Conservation (phyloP, 1,140 invertebrate species). For the Drosophila nigromelanica region DNA sequence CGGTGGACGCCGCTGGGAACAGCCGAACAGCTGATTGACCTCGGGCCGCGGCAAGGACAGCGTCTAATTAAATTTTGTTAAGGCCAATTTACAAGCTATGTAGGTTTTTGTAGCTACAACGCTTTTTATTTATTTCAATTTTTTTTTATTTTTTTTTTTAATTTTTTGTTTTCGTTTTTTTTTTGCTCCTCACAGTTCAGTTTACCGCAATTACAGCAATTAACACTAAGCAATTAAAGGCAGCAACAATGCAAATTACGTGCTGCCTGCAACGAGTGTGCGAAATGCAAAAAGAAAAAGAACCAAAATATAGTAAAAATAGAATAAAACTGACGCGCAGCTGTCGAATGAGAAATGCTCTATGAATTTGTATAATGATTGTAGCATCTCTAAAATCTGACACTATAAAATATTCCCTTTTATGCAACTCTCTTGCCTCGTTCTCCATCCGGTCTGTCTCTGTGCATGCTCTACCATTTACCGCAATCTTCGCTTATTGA, state of each 20-base stretch:
- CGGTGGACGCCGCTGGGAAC: background rate
- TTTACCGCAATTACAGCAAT: conserved; percentile 79
- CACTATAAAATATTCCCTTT: no score
- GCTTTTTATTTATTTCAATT: conserved; percentile 30
- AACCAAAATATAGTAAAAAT: conserved; percentile 28
- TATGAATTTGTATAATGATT: no score
- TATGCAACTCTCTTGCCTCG: no score
- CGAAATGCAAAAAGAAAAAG: conserved; percentile 17
- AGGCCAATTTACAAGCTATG: conserved; percentile 49
- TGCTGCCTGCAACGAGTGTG: conserved; percentile 61
- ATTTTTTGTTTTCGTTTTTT: no score
- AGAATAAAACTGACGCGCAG: background rate
- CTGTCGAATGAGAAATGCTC: conserved; percentile 1
- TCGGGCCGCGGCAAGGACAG: conserved; percentile 55
- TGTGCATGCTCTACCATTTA: no score
- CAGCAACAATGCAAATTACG: conserved; percentile 81
- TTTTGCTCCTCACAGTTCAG: conserved; percentile 58
- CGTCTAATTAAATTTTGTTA: conserved; percentile 66
- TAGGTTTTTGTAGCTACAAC: conserved; percentile 39
- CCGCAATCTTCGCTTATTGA: no score
- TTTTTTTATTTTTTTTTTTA: conserved; percentile 1
- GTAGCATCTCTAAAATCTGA: no score
- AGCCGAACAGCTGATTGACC: conserved; percentile 54
- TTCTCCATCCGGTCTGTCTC: no score
- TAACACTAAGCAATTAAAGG: conserved; percentile 80